Evolutionary conservation across 1,140 invertebrate genomes (phyloP).

Genomic region (Drosophila cardini): DNA sequence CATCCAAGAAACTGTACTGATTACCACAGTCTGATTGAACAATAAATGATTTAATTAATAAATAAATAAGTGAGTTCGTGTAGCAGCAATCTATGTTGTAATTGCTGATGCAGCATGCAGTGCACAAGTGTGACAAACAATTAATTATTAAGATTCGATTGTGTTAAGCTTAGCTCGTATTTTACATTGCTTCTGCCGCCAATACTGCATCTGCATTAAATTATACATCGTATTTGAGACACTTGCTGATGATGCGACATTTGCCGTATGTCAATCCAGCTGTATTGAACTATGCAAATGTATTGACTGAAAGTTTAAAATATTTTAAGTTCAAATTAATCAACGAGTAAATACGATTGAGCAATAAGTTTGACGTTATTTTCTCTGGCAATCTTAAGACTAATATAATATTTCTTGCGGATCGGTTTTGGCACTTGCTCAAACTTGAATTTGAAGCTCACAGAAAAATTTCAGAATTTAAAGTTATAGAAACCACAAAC

Average conservation of each 20-base stretch:
- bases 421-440: conserved; percentile 7
- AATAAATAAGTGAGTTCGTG: conserved; percentile 69
- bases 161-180: not conserved
- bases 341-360: not conserved
- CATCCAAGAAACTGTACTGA: conserved; percentile 37
- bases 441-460: conserved; percentile 17
- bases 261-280: conserved; percentile 22
- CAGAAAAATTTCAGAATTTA: conserved; percentile 37
- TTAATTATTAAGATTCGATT: conserved; percentile 68
- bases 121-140: conserved; percentile 76
- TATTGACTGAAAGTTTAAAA: conserved; percentile 51
- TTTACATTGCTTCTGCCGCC: conserved; percentile 17
- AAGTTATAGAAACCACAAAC: conserved; percentile 59
- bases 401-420: conserved; percentile 72
- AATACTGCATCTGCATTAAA: conserved; percentile 55
- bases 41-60: conserved; percentile 81
- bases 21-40: conserved; percentile 75
- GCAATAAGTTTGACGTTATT: conserved; percentile 37
- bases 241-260: conserved; percentile 42
- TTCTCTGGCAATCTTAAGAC: conserved; percentile 43
- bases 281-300: conserved; percentile 46
- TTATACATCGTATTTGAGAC: conserved; percentile 56
- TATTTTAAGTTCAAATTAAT: conserved; percentile 53
- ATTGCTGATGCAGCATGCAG: conserved; percentile 56
- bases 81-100: conserved; percentile 30